phyloP scores from a whole-genome alignment of 2,888 invertebrate species.

The Catocala sponsa region DNA sequence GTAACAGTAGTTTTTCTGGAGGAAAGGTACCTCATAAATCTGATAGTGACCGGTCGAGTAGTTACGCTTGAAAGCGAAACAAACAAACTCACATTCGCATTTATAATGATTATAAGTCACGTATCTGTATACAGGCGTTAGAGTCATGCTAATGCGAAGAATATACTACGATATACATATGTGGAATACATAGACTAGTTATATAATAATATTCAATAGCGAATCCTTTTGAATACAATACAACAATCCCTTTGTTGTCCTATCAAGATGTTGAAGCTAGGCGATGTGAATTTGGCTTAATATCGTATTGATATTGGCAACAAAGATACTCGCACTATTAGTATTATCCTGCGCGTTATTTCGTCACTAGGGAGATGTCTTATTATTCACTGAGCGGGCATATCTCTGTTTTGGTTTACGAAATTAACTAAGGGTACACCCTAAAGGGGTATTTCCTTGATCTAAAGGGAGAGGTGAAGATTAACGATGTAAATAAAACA shows the following conservation, averaged over 20 bases:
- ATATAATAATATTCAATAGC: conserved; percentile 39
- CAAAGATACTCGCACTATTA: conserved; percentile 37
- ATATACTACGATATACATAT: background rate
- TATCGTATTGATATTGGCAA: conserved; percentile 62
- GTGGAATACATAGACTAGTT: background rate
- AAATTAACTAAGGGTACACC: conserved; percentile 74
- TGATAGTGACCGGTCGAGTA: too few species aligned
- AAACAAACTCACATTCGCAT: too few species aligned
- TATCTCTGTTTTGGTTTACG: conserved; percentile 76
- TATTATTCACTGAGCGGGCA: conserved; percentile 75
- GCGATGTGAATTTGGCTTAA: conserved; percentile 58
- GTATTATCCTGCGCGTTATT: conserved; percentile 66
- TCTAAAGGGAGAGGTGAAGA: conserved; percentile 67
- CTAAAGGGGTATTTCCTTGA: conserved; percentile 67
- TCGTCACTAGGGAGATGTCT: conserved; percentile 77
- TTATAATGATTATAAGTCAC: too few species aligned
- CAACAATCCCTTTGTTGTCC: conserved; percentile 56
- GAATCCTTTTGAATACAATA: conserved; percentile 55
- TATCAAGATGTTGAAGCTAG: conserved; percentile 64
- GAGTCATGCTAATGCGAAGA: background rate
- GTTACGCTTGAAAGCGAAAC: too few species aligned
- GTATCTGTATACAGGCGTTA: too few species aligned
- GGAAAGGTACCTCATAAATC: too few species aligned
- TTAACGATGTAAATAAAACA: conserved; percentile 76
- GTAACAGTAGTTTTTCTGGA: too few species aligned